Conservation (phyloP, 2,113 vertebrate genomes). For the Neogale vison region DNA sequence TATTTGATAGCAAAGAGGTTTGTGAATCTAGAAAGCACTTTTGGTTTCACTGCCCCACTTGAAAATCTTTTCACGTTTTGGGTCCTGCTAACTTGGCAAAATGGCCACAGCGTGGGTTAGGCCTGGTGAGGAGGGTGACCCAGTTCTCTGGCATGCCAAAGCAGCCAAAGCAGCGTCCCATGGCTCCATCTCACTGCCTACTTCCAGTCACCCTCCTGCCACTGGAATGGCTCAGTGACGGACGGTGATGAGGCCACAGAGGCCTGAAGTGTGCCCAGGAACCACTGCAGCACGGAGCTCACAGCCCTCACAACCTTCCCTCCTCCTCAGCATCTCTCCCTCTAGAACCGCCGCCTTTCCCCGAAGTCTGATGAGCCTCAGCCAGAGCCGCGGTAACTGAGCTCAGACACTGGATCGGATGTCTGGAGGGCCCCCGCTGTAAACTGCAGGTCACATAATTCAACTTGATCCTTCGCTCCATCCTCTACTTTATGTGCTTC, state of each 20-base stretch:
- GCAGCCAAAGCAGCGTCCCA: not conserved
- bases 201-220: not conserved
- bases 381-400: slow-evolving; percentile 24
- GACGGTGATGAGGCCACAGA: not conserved
- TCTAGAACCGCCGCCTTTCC: not conserved
- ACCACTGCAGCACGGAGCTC: not conserved
- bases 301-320: rapidly evolving
- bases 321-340: not conserved
- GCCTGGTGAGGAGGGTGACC: not conserved
- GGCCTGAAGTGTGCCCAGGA: not conserved
- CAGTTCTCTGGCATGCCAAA: not conserved
- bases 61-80: not conserved
- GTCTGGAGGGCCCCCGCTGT: slow-evolving; percentile 36
- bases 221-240: not conserved
- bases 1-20: slow-evolving; percentile 7
- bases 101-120: not conserved
- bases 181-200: not conserved
- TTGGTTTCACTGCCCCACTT: slow-evolving; percentile 49
- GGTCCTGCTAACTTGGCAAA: slow-evolving; percentile 60
- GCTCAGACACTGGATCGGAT: slow-evolving; percentile 61
- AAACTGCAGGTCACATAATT: slow-evolving; percentile 70
- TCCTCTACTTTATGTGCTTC: slow-evolving; percentile 58
- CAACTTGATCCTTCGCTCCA: slow-evolving; percentile 55
- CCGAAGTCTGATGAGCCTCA: not conserved
- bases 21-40: slow-evolving; percentile 56